Evolutionary conservation across 2,113 vertebrate species (phyloP).

Genomic region (Penelope pileata): DNA sequence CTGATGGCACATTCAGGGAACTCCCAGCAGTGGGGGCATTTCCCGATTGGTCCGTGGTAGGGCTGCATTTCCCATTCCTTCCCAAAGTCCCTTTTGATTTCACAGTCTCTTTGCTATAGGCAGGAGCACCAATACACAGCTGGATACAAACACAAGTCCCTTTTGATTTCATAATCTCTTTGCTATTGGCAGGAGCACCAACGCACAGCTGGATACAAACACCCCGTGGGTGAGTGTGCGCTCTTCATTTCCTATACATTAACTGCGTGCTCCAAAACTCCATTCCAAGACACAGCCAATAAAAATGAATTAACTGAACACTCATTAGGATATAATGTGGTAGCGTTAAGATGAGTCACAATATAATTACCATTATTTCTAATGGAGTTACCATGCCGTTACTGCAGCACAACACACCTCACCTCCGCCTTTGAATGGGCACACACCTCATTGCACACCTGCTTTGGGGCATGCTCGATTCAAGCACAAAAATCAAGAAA

Average conservation of each 20-base stretch:
- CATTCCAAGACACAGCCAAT: constrained; percentile 32
- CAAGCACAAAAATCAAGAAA: not conserved
- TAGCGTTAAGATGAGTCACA: constrained; percentile 63
- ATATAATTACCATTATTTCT: constrained; percentile 54
- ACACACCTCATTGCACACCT: constrained; percentile 31
- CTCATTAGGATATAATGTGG: constrained; percentile 61
- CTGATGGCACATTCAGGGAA: not conserved
- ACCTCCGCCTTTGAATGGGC: not conserved
- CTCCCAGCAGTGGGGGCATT: not conserved
- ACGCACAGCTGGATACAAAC: not conserved
- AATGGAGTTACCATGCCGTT: constrained; percentile 35
- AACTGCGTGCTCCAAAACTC: not conserved
- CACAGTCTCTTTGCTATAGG: not conserved
- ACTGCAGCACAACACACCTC: constrained; percentile 17
- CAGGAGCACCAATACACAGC: not conserved
- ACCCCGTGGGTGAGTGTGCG: not conserved
- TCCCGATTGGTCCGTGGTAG: not conserved
- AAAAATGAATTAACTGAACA: constrained; percentile 61
- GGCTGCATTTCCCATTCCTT: not conserved
- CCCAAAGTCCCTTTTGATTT: not conserved
- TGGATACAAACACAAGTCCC: not conserved
- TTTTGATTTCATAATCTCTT: not conserved
- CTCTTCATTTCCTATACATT: constrained; percentile 42
- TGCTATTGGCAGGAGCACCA: not conserved
- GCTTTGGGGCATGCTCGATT: not conserved